phyloP scores from a whole-genome alignment of 2,113 vertebrate species.

The Cervus canadensis region DNA sequence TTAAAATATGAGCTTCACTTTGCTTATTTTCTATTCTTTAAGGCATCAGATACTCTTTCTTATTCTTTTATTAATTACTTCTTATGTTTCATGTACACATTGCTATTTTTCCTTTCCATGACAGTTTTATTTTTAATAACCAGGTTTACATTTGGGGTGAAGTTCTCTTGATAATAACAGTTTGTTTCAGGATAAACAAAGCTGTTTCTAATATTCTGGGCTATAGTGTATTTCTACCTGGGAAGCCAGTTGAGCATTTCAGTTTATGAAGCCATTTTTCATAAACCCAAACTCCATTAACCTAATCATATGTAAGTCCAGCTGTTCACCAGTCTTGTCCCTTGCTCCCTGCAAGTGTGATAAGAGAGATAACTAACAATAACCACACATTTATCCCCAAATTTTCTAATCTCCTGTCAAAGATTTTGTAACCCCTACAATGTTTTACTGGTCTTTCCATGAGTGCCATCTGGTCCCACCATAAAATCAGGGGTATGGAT shows the following conservation, averaged over 20 bases:
- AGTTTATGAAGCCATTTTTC: not conserved
- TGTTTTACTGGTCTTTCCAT: not conserved
- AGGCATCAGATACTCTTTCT: not conserved
- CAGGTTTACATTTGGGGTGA: not conserved
- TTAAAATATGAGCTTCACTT: not conserved
- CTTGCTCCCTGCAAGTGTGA: not conserved
- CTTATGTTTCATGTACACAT: not conserved
- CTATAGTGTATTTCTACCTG: not conserved
- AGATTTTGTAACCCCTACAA: not conserved
- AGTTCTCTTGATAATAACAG: not conserved
- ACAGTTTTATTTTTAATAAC: not conserved
- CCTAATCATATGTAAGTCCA: constrained; percentile 9
- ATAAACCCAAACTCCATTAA: not conserved
- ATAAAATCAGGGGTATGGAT: not conserved
- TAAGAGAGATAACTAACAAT: not conserved
- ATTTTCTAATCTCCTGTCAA: not conserved
- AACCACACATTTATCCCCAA: not conserved
- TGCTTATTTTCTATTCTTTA: not conserved
- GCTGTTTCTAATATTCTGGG: not conserved
- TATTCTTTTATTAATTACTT: not conserved
- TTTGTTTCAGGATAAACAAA: not conserved
- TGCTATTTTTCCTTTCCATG: not conserved
- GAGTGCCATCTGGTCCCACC: not conserved
- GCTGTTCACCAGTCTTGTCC: not conserved
- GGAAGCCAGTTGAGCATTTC: not conserved